Evolutionary conservation across 2,888 invertebrate genomes (phyloP), one percentile per base, ranked within the genome.

Genomic region (Urechis unicinctus): DNA sequence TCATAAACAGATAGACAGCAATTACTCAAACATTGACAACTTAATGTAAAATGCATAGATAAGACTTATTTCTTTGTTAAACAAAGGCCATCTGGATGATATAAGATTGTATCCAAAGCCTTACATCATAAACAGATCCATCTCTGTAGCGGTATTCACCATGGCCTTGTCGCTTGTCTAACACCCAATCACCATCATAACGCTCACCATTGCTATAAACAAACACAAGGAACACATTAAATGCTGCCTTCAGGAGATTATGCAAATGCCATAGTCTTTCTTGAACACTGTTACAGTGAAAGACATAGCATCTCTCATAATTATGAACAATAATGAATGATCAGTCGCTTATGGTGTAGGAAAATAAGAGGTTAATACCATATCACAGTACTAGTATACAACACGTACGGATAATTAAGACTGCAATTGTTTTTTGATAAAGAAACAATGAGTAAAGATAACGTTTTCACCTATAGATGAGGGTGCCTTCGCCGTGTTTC

Each of bases 141-240:
- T 76, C 73, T 29, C 59, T 49, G 55, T 62, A 66, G 31, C 56
- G 60, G 28, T 73, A 61, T 26, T 71, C 66, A 13, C 77, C 78
- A 43, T 74, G 72, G 3, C 78, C 78, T 52, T 77, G 74, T 6
- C 74, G 59, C 57, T 69, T 67, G 60, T 73, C 74, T 52, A 60
- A 57, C n/a, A 72, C 62, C 77, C 77, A 78, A 50, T 72, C 68
- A 9, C 78, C 78, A 47, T 69, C 68, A 62, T 76, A 77, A 3
- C 61, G 56, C 56, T 73, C 73, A 22, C 75, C 76, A 63, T 75
- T 70, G 41, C 74, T 74, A 55, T 13, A 55, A 62, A 41, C 62
- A 56, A 29, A 17, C 26, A 44, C 21, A 49, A n/a, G 13, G 36
- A 36, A 36, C 6, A 17, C 36, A 36, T 36, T 6, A 36, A n/a